Percentiles rank a stretch among this genome's conserved stretches.
Evolutionary conservation across 2,888 invertebrate genomes (phyloP).

Genomic region (Steinernema hermaphroditum): DNA sequence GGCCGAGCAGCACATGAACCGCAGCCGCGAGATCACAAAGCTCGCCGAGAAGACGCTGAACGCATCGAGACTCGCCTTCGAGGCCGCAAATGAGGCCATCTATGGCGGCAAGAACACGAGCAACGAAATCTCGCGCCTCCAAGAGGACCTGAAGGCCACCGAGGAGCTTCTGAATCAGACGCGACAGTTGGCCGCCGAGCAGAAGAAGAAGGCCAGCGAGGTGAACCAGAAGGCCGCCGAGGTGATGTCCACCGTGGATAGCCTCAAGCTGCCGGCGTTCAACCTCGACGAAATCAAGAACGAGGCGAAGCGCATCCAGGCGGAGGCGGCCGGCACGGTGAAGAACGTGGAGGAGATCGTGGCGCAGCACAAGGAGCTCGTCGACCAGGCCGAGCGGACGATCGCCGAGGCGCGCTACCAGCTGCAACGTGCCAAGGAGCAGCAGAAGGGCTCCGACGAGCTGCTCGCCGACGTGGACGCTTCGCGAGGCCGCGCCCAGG

Average conservation of each 20-base stretch:
- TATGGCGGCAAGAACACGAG: slow-evolving; percentile 60
- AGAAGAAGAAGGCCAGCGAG: slow-evolving; percentile 72
- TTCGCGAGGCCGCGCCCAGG: slow-evolving; percentile 41
- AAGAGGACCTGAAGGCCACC: slow-evolving; percentile 62
- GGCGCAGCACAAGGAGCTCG: slow-evolving; percentile 36
- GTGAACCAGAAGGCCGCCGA: slow-evolving; percentile 82
- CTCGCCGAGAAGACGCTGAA: slow-evolving; percentile 56
- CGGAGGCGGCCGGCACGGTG: slow-evolving; percentile 67
- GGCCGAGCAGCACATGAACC: slow-evolving; percentile 76
- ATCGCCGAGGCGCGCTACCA: slow-evolving; percentile 69
- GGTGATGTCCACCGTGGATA: slow-evolving; percentile 79
- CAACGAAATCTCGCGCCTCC: slow-evolving; percentile 67
- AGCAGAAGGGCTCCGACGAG: slow-evolving; percentile 72
- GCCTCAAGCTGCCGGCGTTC: slow-evolving; percentile 78
- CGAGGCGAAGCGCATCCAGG: slow-evolving; percentile 80
- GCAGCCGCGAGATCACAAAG: slow-evolving; percentile 54
- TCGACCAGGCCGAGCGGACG: slow-evolving; percentile 72
- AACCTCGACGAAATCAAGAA: slow-evolving; percentile 72
- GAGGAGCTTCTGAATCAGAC: slow-evolving; percentile 54
- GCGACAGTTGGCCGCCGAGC: slow-evolving; percentile 69
- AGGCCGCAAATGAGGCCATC: slow-evolving; percentile 65
- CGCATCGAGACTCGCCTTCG: slow-evolving; percentile 56
- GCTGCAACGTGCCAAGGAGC: slow-evolving; percentile 72
- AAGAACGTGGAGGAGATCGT: slow-evolving; percentile 28
- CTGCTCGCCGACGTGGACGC: slow-evolving; percentile 42